Evolutionary conservation across 2,113 vertebrate genomes (phyloP).

Genomic region (Myxocyprinus asiaticus): DNA sequence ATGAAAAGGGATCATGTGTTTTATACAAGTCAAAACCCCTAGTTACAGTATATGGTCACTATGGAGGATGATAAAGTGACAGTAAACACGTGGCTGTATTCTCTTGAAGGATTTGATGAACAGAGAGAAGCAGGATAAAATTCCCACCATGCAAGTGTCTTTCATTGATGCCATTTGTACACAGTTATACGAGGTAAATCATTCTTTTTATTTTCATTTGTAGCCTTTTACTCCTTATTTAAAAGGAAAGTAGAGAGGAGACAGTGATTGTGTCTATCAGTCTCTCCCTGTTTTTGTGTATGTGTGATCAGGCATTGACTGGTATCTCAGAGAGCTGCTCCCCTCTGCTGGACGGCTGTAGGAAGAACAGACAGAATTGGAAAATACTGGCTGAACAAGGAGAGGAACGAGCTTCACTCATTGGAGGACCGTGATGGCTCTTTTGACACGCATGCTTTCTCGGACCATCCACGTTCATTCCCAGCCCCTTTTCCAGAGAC

Average conservation of each 20-base stretch:
- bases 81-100: conserved; percentile 11
- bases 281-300: neutral
- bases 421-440: conserved; percentile 74
- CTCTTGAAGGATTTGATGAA: conserved; percentile 93
- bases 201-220: no score
- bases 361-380: conserved; percentile 91
- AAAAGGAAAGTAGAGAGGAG: no score
- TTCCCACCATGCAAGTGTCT: conserved; percentile 98
- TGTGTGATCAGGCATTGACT: conserved; percentile 80
- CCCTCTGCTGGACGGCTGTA: conserved; percentile 92
- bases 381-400: conserved; percentile 87
- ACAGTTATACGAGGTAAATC: conserved; percentile 92
- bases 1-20: neutral
- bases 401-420: conserved; percentile 78
- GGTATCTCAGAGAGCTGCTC: conserved; percentile 85
- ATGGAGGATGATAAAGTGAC: neutral
- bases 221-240: no score
- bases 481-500: conserved; percentile 29
- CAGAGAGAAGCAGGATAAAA: conserved; percentile 96
- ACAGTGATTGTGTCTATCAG: no score
- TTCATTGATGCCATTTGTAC: conserved; percentile 96
- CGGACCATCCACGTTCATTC: conserved; percentile 2
- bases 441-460: conserved; percentile 9
- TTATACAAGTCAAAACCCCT: neutral
- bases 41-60: neutral